phyloP scores from a whole-genome alignment of 2,113 vertebrate species.

The Suricata suricatta region DNA sequence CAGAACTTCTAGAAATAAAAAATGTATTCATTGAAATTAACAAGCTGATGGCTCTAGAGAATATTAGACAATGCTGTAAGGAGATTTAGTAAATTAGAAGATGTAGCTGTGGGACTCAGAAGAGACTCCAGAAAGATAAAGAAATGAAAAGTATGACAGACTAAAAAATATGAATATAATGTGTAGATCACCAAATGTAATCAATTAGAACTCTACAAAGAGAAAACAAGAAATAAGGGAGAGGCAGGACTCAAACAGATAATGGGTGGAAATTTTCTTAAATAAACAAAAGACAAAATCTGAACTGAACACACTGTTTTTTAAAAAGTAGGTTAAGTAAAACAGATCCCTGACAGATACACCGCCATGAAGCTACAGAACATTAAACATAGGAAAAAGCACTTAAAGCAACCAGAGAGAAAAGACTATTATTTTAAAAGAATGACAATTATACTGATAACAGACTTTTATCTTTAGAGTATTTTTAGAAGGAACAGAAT shows the following conservation, averaged over 20 bases:
- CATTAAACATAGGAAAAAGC: background rate
- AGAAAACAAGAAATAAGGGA: background rate
- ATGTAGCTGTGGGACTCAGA: background rate
- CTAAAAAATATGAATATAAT: background rate
- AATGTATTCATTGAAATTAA: background rate
- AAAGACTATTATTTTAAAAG: background rate
- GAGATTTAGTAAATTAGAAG: background rate
- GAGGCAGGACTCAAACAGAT: background rate
- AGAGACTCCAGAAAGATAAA: background rate
- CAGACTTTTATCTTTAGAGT: background rate
- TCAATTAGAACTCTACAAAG: background rate
- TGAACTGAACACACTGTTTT: background rate
- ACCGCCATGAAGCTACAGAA: background rate
- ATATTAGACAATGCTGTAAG: background rate
- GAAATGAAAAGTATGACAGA: background rate
- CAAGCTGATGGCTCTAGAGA: background rate
- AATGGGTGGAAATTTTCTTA: background rate
- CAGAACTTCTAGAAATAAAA: background rate
- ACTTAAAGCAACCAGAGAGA: background rate
- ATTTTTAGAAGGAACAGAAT: background rate
- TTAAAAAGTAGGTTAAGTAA: background rate
- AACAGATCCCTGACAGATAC: background rate
- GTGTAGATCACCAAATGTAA: background rate
- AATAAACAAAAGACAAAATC: background rate
- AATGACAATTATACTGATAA: background rate